A percentile compares a stretch with the other conserved stretches of the same genome.
These are phyloP conservation scores for Margarornis squamiger DNA, from an alignment of 2,797 vertebrate species.

Conservation along the genomic window DNA sequence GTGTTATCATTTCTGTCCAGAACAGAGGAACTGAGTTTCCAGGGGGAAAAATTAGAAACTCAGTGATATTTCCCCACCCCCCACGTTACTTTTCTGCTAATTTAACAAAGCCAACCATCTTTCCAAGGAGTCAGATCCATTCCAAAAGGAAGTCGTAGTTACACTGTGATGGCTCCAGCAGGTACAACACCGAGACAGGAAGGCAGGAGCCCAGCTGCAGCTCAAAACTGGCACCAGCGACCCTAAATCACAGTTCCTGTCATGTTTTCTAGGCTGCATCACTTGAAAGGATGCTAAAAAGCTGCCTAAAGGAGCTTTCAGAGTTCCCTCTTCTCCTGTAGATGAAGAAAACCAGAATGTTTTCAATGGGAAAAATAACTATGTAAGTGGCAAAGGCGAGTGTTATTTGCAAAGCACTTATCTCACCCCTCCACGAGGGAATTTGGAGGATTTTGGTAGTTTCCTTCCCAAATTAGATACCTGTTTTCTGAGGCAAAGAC, in stretches of 20 bases:
- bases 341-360: neutral
- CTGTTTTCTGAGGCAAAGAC: constrained; percentile 22
- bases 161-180: neutral
- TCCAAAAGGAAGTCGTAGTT: neutral
- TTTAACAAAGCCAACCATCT: neutral
- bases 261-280: neutral
- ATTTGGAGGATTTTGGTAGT: constrained; percentile 7
- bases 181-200: neutral
- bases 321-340: neutral
- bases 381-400: neutral
- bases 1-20: neutral
- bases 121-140: neutral
- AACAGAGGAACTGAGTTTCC: neutral
- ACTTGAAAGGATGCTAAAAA: neutral
- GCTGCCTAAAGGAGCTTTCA: neutral
- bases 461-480: constrained; percentile 10
- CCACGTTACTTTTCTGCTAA: neutral
- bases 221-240: accelerated
- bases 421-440: neutral
- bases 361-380: neutral
- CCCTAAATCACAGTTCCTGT: neutral
- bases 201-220: neutral
- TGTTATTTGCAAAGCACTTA: neutral
- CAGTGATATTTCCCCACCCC: neutral
- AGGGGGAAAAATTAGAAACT: neutral